Evolutionary conservation across 2,113 vertebrate species (phyloP).

Genomic region (Jaculus jaculus): DNA sequence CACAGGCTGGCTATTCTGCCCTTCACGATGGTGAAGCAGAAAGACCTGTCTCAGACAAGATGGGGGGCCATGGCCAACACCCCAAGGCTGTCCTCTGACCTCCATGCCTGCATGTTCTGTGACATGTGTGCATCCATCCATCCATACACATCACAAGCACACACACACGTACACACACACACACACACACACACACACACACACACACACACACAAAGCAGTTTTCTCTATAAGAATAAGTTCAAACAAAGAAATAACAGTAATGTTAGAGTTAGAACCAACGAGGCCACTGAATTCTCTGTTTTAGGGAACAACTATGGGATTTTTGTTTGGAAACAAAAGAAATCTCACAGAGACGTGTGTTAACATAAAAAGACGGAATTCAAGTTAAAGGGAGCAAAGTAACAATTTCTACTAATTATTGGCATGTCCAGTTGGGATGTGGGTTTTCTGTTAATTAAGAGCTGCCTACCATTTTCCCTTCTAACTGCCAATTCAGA

Average conservation of each 20-base stretch:
- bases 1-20: too few relatives aligned
- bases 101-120: too few relatives aligned
- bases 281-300: neutral
- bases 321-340: neutral
- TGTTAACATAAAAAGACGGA: neutral
- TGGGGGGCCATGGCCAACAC: too few relatives aligned
- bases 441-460: neutral
- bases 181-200: too few relatives aligned
- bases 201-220: neutral
- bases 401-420: neutral
- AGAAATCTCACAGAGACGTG: neutral
- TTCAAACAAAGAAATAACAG: slow-evolving; percentile 5
- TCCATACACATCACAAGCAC: too few relatives aligned
- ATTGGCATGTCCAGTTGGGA: neutral
- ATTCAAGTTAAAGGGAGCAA: neutral
- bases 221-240: neutral
- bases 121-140: too few relatives aligned
- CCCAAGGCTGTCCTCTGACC: too few relatives aligned
- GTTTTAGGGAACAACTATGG: neutral
- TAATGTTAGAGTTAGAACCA: neutral
- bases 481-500: neutral
- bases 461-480: neutral
- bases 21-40: too few relatives aligned
- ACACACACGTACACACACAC: too few relatives aligned
- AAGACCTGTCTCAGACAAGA: too few relatives aligned